Base-by-base conservation (phyloP, 2,797 vertebrate genomes). In the Pseudopleuronectes americanus region DNA sequence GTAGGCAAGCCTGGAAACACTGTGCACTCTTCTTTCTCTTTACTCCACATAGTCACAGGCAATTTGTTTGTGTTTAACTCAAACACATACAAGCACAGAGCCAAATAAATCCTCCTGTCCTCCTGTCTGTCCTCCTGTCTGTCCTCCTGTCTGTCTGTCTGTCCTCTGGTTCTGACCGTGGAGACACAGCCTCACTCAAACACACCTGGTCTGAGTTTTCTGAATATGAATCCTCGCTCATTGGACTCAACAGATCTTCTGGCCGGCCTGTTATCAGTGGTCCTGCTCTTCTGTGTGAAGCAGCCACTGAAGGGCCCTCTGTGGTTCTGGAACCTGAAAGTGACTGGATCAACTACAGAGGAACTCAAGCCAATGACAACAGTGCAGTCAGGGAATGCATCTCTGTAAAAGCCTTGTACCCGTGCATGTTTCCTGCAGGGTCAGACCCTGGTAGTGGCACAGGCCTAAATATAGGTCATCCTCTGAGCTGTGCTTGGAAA, bases 1-100 rank as follows among this genome's bases (percentile, higher is more conserved):
- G 88, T 57, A 72, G 87, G 61, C 89, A 89, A 76, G 89, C 82
- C 81, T 80, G 54, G 77, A 85, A 77, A 71, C 57, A 4, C 12
- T 13, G 36, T 38, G 36, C 36, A 38, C 36, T 12, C 10, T 13
- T 38, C 13, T 38, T 13, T 9, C 10, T 9, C 3, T 38, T 13
- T 38, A 4, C 13, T 45, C 69, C 4, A 57, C 51, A 48, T 13
- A 31, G 60, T 70, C 84, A 48, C 64, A 72, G 57, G 52, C 62
- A n/a, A 33, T 80, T 58, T 72, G 49, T 62, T 17, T 49, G 28
- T 59, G 14, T 45, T 24, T 80, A 62, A 19, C 59, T 72, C 61
- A 68, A 21, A 66, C 6, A 5, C 33, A 36, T 10, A 36, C 33
- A 22, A 19, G 28, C 45, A 1, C 8, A 21, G 47, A 43, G 41